Conservation (phyloP, 1,140 invertebrate species). For the Bactericera cockerelli region DNA sequence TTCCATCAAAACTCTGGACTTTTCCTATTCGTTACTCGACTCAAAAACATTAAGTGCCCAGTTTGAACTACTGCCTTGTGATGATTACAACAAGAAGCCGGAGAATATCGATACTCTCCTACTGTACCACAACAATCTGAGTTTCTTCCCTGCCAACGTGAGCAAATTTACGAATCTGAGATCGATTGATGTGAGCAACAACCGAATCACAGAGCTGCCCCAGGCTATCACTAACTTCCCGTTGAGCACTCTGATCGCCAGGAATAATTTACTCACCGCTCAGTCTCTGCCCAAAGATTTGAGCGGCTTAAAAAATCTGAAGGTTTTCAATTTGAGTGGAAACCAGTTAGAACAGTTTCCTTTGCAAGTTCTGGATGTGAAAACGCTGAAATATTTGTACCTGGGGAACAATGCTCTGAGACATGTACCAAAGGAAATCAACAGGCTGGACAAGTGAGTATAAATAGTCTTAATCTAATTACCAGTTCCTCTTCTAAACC, state of each 20-base stretch:
- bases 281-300: conserved; percentile 75
- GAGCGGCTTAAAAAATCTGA: conserved; percentile 38
- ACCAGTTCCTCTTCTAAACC: too few species aligned
- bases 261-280: conserved; percentile 72
- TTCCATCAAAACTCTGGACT: conserved; percentile 45
- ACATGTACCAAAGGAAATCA: conserved; percentile 65
- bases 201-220: conserved; percentile 57
- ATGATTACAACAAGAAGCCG: conserved; percentile 32
- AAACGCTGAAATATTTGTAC: conserved; percentile 64
- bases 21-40: conserved; percentile 47
- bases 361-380: conserved; percentile 64
- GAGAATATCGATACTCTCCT: conserved; percentile 50
- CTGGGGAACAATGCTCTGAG: conserved; percentile 73
- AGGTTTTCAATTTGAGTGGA: conserved; percentile 82
- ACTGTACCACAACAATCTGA: conserved; percentile 52
- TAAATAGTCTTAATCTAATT: too few species aligned
- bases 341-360: conserved; percentile 74
- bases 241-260: conserved; percentile 60
- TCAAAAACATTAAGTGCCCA: conserved; percentile 37
- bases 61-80: conserved; percentile 30
- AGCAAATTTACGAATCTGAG: conserved; percentile 48
- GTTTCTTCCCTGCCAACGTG: conserved; percentile 33
- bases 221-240: conserved; percentile 56
- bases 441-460: conserved; percentile 54
- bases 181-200: conserved; percentile 73